Evolutionary conservation across 2,113 vertebrate species (phyloP).

Genomic region (Oryzias curvinotus): DNA sequence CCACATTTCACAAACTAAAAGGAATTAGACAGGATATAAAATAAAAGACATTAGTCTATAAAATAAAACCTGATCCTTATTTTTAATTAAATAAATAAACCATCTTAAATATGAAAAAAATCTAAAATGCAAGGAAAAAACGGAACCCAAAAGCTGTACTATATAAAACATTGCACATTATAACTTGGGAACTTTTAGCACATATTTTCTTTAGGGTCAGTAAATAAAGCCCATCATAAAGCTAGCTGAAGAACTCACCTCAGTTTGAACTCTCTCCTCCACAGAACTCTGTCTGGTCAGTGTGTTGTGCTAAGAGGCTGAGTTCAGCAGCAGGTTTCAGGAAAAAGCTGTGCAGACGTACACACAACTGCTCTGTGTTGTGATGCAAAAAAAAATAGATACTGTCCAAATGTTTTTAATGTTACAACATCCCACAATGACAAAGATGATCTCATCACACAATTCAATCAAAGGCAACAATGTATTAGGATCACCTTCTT

Average conservation of each 20-base stretch:
- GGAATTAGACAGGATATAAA: too few relatives aligned
- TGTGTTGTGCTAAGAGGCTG: slow-evolving; percentile 13
- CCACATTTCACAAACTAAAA: too few relatives aligned
- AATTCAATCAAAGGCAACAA: too few relatives aligned
- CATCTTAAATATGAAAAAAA: too few relatives aligned
- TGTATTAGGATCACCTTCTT: too few relatives aligned
- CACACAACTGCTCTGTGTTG: neutral
- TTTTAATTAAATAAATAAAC: too few relatives aligned
- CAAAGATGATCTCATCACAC: too few relatives aligned
- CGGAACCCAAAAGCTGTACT: slow-evolving; percentile 15
- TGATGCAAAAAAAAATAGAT: neutral
- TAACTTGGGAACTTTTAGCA: neutral
- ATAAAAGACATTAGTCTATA: too few relatives aligned
- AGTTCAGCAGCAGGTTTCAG: slow-evolving; percentile 52
- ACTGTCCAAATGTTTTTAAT: neutral
- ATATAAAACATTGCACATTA: slow-evolving; percentile 2
- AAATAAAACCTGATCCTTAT: too few relatives aligned
- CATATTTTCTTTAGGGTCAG: neutral
- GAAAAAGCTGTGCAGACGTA: slow-evolving; percentile 3
- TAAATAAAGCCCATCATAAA: slow-evolving; percentile 17
- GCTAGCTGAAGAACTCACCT: slow-evolving; percentile 15
- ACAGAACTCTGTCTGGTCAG: slow-evolving; percentile 20
- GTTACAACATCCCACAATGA: too few relatives aligned
- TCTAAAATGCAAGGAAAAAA: neutral
- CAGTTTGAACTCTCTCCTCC: slow-evolving; percentile 39